Base-by-base conservation (phyloP, 2,113 vertebrate genomes). In the Siniperca knerii region DNA sequence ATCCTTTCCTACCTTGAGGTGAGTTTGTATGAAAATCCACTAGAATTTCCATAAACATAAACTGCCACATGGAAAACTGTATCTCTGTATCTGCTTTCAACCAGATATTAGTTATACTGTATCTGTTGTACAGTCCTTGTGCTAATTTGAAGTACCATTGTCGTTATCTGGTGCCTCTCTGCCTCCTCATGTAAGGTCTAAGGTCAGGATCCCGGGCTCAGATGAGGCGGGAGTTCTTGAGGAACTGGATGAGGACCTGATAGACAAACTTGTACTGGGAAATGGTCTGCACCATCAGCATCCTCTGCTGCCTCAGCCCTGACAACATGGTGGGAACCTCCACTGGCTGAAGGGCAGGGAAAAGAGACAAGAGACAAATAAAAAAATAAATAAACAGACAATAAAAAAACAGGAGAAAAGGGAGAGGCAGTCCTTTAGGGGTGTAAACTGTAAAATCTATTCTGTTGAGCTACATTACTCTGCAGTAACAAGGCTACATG, bases 271-370 rank as follows among this genome's bases (percentile, higher is more conserved):
- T 97, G 93, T 99, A 99, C 90, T 99, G 98, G 12, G 97, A 96
- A 69, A 98, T 97, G 90, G 98, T 99, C 95, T 99, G 98, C 79
- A 99, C 97, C 98, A 99, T 97, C 81, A 99, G 97, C 97, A 98
- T 97, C 80, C 98, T 95, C 71, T 98, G 97, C 85, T 98, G 97
- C 86, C 98, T 91, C 85, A 99, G 96, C 48, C 94, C 94, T 37
- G 96, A 95, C 94, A 99, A 85, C 98, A 99, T 98, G 84, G 95
- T 92, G 8, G 97, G 97, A 58, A 99, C 97, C 0, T 99, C 98
- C 92, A 98, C 95, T 40, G 96, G 96, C 98, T 99, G 94, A 42
- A 79, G 21, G 66, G 18, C n/a, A 37, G 11, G 23, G 40, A 79
- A 35, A 69, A 48, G 35, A 68, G 29, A 68, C 10, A 2, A 48